Evolutionary conservation across 2,797 vertebrate species (phyloP), one percentile per base, ranked within the genome.

Genomic region (Spea hammondii): DNA sequence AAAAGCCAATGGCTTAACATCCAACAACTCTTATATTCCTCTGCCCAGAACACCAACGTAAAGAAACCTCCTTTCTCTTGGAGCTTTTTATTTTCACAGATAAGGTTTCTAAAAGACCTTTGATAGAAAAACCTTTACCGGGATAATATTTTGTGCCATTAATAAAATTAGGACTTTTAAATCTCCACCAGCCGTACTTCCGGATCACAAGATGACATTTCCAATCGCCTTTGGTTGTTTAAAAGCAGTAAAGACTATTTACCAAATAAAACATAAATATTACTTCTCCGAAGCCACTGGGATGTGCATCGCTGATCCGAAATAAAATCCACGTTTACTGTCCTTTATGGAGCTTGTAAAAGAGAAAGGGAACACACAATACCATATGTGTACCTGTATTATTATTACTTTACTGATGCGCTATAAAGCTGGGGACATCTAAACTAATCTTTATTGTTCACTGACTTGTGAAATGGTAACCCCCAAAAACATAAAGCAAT

Each of bases 281-380:
- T 67, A 55, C 7, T 69, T 60, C 4, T 57, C n/a, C 50, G 8
- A 12, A 44, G 68, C 17, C 17, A n/a, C 1, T 6, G 32, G 13
- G 49, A 78, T 49, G 48, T 44, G 70, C 68, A 71, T 6, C 4
- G 60, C 17, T 6, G 45, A 48, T 78, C 66, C 9, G 17, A 57
- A 55, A 59, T 57, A 62, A 78, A 72, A 66, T 55, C 55, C 14
- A 32, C 66, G 50, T 72, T 78, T 66, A 54, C 14, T 78, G 69
- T 57, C 62, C 54, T 78, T 78, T 59, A 72, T 65, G 46, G 32
- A 12, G 62, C 62, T 67, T 72, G 70, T 78, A 78, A 72, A 78
- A 66, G 70, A 55, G 60, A 65, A 59, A 66, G n/a, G 14, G 50
- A 59, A 72, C 65, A 72, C n/a, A 78, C 70, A 66, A 65, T 66